These are phyloP conservation scores for Chrysochloris asiatica DNA, from an alignment of 2,113 vertebrate genomes.

Conservation along the genomic window DNA sequence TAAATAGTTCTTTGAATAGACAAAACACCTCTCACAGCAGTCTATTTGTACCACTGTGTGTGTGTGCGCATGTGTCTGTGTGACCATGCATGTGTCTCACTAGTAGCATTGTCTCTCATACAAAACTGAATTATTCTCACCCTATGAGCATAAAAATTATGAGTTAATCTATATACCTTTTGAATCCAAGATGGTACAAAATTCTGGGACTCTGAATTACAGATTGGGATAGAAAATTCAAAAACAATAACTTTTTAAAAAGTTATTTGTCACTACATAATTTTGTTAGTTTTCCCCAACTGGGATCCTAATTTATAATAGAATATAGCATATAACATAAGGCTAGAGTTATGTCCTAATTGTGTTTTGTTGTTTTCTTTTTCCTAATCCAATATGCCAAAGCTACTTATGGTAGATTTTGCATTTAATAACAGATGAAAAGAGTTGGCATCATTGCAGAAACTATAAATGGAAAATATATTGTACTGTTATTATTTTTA, in stretches of 20 bases:
- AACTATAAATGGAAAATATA: conserved; percentile 36
- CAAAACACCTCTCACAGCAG: background rate
- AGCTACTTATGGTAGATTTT: background rate
- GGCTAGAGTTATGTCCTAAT: background rate
- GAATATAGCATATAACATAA: background rate
- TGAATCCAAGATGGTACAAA: background rate
- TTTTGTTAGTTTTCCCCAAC: background rate
- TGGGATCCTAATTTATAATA: background rate
- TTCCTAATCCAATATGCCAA: background rate
- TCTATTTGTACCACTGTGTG: background rate
- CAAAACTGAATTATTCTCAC: background rate
- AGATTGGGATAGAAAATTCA: background rate
- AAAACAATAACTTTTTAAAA: background rate
- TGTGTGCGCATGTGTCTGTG: background rate
- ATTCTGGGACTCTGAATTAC: background rate
- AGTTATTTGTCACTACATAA: background rate
- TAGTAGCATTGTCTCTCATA: background rate
- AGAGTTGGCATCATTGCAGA: conserved; percentile 20
- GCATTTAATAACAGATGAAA: background rate
- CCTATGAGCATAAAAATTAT: background rate
- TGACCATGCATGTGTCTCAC: background rate
- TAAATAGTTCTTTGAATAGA: conserved; percentile 37
- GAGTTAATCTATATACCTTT: background rate
- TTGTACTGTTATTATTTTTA: background rate
- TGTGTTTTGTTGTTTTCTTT: background rate